phyloP scores from a whole-genome alignment of 1,140 invertebrate species.

The Drosophila virilis region DNA sequence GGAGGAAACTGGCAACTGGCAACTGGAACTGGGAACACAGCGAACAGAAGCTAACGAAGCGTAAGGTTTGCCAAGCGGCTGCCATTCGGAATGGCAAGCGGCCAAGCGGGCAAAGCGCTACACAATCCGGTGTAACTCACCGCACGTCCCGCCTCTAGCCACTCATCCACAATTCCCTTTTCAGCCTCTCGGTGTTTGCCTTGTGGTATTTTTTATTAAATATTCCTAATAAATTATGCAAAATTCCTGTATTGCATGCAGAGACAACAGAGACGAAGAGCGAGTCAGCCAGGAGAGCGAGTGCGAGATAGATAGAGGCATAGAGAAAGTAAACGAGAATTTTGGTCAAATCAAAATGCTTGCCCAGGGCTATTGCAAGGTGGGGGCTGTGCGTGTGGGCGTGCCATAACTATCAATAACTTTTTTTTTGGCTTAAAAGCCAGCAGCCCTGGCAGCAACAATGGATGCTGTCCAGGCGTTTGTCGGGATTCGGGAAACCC shows the following conservation, averaged over 20 bases:
- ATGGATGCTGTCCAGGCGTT: constrained; percentile 42
- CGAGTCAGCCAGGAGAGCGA: background rate
- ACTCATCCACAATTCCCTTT: constrained; percentile 44
- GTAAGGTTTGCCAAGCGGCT: constrained; percentile 75
- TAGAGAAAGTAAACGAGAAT: constrained; percentile 20
- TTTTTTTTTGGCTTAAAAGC: constrained; percentile 59
- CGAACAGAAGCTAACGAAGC: constrained; percentile 78
- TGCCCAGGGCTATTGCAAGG: constrained; percentile 8
- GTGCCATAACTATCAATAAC: constrained; percentile 78
- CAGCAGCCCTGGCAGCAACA: constrained; percentile 30
- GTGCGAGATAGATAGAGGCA: constrained; percentile 1
- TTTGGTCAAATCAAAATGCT: constrained; percentile 66
- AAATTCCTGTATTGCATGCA: constrained; percentile 71
- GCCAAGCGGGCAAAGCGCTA: constrained; percentile 24
- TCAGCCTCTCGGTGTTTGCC: constrained; percentile 61
- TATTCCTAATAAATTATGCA: constrained; percentile 81
- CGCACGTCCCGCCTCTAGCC: background rate
- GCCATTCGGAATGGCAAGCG: constrained; percentile 46
- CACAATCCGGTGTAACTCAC: background rate
- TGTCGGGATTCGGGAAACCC: constrained; percentile 25
- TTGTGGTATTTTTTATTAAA: constrained; percentile 81
- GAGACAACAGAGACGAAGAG: constrained; percentile 38
- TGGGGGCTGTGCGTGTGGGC: constrained; percentile 47
- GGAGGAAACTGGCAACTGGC: constrained; percentile 16
- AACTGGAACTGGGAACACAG: constrained; percentile 38